Percentiles rank a stretch among this genome's conserved stretches.
phyloP scores from a whole-genome alignment of 2,797 vertebrate species.

The Aldrovandia affinis region DNA sequence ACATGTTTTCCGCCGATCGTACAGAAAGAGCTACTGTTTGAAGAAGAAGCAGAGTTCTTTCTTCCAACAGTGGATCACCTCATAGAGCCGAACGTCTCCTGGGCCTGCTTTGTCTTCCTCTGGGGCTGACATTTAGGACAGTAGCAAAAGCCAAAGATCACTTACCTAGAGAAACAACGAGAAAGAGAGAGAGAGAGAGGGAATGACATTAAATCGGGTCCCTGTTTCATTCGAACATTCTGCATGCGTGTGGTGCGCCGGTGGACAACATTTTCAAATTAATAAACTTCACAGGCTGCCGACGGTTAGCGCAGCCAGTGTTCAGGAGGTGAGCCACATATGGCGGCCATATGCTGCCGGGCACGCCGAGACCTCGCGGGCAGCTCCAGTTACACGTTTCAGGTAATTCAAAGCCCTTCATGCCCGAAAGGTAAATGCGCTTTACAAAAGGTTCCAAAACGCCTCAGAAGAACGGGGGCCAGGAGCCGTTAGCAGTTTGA shows the following conservation, averaged over 20 bases:
- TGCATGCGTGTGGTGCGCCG: not conserved
- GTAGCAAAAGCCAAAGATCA: slow-evolving; percentile 17
- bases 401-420: slow-evolving; percentile 28
- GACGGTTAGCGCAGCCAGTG: not conserved
- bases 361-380: not conserved
- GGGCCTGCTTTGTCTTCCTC: not conserved
- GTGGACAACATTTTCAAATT: slow-evolving; percentile 22
- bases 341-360: slow-evolving; percentile 17
- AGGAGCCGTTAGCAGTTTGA: not conserved
- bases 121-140: slow-evolving; percentile 11
- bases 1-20: not conserved
- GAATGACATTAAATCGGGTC: not conserved
- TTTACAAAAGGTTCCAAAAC: slow-evolving; percentile 18
- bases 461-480: not conserved
- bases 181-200: slow-evolving; percentile 14
- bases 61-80: not conserved
- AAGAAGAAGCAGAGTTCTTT: not conserved
- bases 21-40: not conserved
- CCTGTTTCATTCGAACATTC: not conserved
- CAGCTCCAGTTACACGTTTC: not conserved
- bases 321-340: slow-evolving; percentile 13
- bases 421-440: slow-evolving; percentile 18
- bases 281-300: slow-evolving; percentile 17
- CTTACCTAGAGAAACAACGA: slow-evolving; percentile 24
- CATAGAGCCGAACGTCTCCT: slow-evolving; percentile 20